phyloP scores from a whole-genome alignment of 1,140 invertebrate genomes.

The Argopecten irradians region DNA sequence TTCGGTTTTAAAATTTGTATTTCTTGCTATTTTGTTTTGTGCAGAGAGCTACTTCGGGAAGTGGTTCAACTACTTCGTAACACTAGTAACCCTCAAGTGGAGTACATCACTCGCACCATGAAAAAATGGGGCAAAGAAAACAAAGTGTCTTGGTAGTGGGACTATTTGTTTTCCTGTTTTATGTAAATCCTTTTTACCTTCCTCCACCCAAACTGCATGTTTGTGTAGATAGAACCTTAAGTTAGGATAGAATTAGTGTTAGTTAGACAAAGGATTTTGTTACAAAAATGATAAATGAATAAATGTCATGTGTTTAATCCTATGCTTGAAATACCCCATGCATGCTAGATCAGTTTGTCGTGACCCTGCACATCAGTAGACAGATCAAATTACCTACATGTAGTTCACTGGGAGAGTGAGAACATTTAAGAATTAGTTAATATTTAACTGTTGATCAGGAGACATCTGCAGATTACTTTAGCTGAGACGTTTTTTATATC shows the following conservation, averaged over 20 bases:
- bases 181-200: neutral
- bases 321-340: neutral
- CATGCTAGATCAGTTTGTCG: neutral
- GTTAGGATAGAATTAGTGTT: neutral
- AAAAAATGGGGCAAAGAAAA: slow-evolving; percentile 93
- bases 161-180: neutral
- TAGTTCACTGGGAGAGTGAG: no score
- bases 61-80: slow-evolving; percentile 88
- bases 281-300: no score
- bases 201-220: slow-evolving; percentile 4
- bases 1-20: neutral
- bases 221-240: neutral
- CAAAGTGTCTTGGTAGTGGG: slow-evolving; percentile 60
- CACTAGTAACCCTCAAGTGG: slow-evolving; percentile 90
- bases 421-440: no score
- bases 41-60: slow-evolving; percentile 88
- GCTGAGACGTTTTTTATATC: no score
- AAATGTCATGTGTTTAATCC: no score
- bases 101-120: slow-evolving; percentile 91
- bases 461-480: no score
- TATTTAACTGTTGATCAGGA: no score
- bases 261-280: no score
- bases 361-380: neutral
- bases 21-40: slow-evolving; percentile 39
- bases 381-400: no score